phyloP scores from a whole-genome alignment of 2,797 vertebrate species.

The Hyperoplus immaculatus region DNA sequence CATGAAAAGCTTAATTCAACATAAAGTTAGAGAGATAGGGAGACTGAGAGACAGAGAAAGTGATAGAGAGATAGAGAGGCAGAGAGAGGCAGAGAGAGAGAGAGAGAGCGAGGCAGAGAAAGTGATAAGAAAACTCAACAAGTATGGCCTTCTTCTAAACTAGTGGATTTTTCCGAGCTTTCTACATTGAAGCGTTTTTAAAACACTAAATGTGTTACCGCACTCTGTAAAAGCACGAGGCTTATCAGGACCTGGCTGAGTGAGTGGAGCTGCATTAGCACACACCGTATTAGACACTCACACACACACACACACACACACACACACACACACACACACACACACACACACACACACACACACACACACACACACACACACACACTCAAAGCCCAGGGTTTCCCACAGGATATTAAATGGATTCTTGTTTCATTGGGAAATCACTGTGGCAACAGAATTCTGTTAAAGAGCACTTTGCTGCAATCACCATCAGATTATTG shows the following conservation, averaged over 20 bases:
- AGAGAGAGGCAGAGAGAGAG: no score
- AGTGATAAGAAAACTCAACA: conserved; percentile 69
- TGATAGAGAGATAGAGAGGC: no score
- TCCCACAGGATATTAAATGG: conserved; percentile 82
- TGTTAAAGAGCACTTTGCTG: conserved; percentile 72
- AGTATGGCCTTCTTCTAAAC: conserved; percentile 64
- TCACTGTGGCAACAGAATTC: conserved; percentile 57
- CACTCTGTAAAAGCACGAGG: conserved; percentile 73
- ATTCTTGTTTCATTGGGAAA: conserved; percentile 76
- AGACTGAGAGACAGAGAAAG: no score
- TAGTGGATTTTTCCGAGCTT: conserved; percentile 61
- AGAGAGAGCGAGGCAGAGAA: no score
- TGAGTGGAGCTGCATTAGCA: conserved; percentile 82
- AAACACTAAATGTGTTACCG: conserved; percentile 75
- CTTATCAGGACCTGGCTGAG: conserved; percentile 78
- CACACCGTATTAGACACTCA: conserved; percentile 79
- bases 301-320: no score
- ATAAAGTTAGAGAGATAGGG: no score
- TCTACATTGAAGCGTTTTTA: conserved; percentile 69
- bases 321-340: no score
- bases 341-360: no score
- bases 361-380: no score
- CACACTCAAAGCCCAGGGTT: conserved; percentile 57
- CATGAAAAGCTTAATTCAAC: no score
- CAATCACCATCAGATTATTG: conserved; percentile 64